Base-by-base conservation (phyloP, 2,113 vertebrate species). In the Glaucidium brasilianum region DNA sequence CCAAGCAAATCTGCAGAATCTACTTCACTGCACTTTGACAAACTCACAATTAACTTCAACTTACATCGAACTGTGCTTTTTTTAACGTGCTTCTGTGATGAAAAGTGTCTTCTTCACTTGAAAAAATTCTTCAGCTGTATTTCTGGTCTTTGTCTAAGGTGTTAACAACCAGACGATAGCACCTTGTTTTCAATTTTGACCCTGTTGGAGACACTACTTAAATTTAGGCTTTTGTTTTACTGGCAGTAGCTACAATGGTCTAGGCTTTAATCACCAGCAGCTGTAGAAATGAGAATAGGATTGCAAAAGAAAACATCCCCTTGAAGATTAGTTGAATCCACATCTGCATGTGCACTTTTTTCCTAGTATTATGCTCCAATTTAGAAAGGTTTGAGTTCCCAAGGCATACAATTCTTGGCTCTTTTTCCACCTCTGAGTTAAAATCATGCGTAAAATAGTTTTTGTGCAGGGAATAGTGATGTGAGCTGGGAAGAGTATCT, bases 171-270 rank as follows among this genome's bases (percentile, higher is more conserved):
- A 95, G 80, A 87, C 53, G 72, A 83, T 41, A 91, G 41, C 76
- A 94, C 76, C 68, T 94, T 96, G 86, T 92, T 97, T 92, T 91
- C 91, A 82, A 50, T 89, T 93, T 88, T 87, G 62, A 39, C 62
- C 94, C 64, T 84, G 64, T 67, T 81, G 50, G 56, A 95, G 73
- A 68, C 60, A 68, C 26, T 63, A 55, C 91, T 91, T 94, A 56
- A 39, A 52, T 72, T 72, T 60, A 90, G 81, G 60, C n/a, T 92
- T 95, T 92, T 87, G 17, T 91, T 95, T 85, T 66, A 62, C 63
- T 94, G 86, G 77, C n/a, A 8, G 76, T 85, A 92, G 76, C 62
- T 92, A 20, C 73, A 53, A 27, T 73, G 80, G 71, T 71, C 86
- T 76, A 69, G 49, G 91, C 53, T 96, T 94, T 94, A 90, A 92